Percentiles rank a stretch among this genome's conserved stretches.
Evolutionary conservation across 1,140 invertebrate species (phyloP).

Genomic region (Drosophila elegans): DNA sequence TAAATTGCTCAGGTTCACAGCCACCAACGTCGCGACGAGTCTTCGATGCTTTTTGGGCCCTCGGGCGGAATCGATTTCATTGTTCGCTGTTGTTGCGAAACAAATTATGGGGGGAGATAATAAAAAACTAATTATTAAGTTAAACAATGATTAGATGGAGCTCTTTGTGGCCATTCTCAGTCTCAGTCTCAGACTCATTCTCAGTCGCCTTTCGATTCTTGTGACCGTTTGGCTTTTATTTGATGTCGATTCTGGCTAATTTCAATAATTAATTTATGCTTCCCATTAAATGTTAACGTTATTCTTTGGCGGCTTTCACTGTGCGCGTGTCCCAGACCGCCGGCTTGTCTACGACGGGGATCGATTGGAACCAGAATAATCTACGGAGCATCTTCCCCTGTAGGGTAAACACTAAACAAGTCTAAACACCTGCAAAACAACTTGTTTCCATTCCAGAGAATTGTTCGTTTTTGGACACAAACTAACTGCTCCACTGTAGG

Average conservation of each 20-base stretch:
- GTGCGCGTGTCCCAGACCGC: slow-evolving; percentile 57
- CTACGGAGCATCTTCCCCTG: slow-evolving; percentile 4
- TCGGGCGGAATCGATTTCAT: slow-evolving; percentile 51
- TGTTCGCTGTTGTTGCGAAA: slow-evolving; percentile 45
- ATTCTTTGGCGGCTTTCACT: slow-evolving; percentile 57
- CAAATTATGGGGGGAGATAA: slow-evolving; percentile 47
- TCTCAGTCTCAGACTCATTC: slow-evolving; percentile 14
- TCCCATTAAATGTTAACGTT: slow-evolving; percentile 66
- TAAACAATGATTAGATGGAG: slow-evolving; percentile 77
- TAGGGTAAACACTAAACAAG: slow-evolving; percentile 3
- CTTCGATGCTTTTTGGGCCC: slow-evolving; percentile 51
- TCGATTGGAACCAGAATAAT: slow-evolving; percentile 33
- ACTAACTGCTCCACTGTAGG: slow-evolving; percentile 9
- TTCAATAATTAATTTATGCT: slow-evolving; percentile 74
- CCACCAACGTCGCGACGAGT: slow-evolving; percentile 32
- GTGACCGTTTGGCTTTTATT: slow-evolving; percentile 34
- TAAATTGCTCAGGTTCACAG: slow-evolving; percentile 52
- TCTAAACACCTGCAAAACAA: slow-evolving; percentile 8
- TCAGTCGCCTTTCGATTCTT: slow-evolving; percentile 26
- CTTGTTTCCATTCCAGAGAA: slow-evolving; percentile 12
- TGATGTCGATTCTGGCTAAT: slow-evolving; percentile 54
- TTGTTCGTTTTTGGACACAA: slow-evolving; percentile 1
- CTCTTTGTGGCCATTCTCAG: slow-evolving; percentile 32
- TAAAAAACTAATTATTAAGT: slow-evolving; percentile 79
- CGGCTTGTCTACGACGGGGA: slow-evolving; percentile 45